Percentiles rank a stretch among this genome's conserved stretches.
Evolutionary conservation across 2,888 invertebrate species (phyloP).

Genomic region (Auanema sp.): DNA sequence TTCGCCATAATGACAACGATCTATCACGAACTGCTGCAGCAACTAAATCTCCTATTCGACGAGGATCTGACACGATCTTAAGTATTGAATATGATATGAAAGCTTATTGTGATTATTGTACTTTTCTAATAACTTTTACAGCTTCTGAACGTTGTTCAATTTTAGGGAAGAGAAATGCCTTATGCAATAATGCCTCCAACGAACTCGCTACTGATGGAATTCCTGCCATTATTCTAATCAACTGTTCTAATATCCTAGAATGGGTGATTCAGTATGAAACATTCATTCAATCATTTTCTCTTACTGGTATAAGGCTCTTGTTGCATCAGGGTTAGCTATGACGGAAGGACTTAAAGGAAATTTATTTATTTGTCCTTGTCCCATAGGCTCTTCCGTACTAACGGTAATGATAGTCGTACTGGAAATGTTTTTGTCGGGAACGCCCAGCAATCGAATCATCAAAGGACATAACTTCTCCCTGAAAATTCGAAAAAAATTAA

Average conservation of each 20-base stretch:
- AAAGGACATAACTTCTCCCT: slow-evolving; percentile 51
- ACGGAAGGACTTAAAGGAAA: slow-evolving; percentile 46
- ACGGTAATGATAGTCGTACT: slow-evolving; percentile 6
- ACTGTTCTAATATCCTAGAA: slow-evolving; percentile 55
- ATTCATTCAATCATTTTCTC: slow-evolving; percentile 9
- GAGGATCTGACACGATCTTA: slow-evolving; percentile 23
- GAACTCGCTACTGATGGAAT: slow-evolving; percentile 34
- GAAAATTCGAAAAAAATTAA: not conserved
- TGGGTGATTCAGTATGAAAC: not conserved
- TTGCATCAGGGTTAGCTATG: slow-evolving; percentile 48
- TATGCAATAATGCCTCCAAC: slow-evolving; percentile 46
- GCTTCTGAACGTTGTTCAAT: slow-evolving; percentile 48
- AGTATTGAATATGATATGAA: too few species aligned
- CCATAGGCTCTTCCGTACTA: slow-evolving; percentile 30
- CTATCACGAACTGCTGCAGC: slow-evolving; percentile 12
- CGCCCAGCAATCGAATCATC: slow-evolving; percentile 43
- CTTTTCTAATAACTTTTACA: slow-evolving; percentile 37
- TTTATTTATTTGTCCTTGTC: slow-evolving; percentile 46
- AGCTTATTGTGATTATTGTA: too few species aligned
- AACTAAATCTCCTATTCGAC: slow-evolving; percentile 30
- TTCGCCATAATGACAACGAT: slow-evolving; percentile 44
- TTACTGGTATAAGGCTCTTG: slow-evolving; percentile 54
- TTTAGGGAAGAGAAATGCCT: slow-evolving; percentile 46
- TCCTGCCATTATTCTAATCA: slow-evolving; percentile 50
- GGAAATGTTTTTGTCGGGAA: slow-evolving; percentile 31